A percentile compares a stretch with the other conserved stretches of the same genome.
phyloP scores from a whole-genome alignment of 2,113 vertebrate species.

The Chaetops frenatus region DNA sequence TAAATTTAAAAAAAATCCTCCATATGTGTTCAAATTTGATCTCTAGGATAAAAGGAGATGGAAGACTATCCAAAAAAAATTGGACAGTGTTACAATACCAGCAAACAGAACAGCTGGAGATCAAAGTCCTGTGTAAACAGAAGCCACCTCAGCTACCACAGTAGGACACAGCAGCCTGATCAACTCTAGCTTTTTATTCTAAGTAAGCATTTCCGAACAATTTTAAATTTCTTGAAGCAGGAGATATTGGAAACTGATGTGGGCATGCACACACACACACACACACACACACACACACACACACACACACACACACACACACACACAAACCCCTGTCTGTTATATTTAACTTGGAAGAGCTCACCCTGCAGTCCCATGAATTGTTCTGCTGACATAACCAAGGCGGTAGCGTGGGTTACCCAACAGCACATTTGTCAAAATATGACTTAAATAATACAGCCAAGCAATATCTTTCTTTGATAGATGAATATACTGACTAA shows the following conservation, averaged over 20 bases:
- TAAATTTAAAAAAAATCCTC: not conserved
- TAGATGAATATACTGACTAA: not conserved
- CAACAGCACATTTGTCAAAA: not conserved
- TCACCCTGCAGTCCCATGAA: not conserved
- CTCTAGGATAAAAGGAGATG: too few relatives aligned
- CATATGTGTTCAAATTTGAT: not conserved
- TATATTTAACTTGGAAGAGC: not conserved
- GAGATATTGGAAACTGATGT: not conserved
- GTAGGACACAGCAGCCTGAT: rapidly evolving
- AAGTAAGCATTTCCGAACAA: not conserved
- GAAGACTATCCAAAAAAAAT: not conserved
- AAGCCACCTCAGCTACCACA: not conserved
- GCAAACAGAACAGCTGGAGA: not conserved
- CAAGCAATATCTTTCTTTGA: not conserved
- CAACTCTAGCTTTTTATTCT: not conserved
- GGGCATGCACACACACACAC: not conserved
- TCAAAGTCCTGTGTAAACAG: not conserved
- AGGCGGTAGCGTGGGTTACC: not conserved
- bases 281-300: not conserved
- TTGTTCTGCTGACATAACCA: not conserved
- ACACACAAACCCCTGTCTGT: not conserved
- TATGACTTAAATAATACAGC: not conserved
- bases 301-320: not conserved
- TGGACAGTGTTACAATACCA: not conserved
- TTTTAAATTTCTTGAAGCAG: not conserved